phyloP scores from a whole-genome alignment of 2,888 invertebrate species.

The Ypsolopha scabrella region DNA sequence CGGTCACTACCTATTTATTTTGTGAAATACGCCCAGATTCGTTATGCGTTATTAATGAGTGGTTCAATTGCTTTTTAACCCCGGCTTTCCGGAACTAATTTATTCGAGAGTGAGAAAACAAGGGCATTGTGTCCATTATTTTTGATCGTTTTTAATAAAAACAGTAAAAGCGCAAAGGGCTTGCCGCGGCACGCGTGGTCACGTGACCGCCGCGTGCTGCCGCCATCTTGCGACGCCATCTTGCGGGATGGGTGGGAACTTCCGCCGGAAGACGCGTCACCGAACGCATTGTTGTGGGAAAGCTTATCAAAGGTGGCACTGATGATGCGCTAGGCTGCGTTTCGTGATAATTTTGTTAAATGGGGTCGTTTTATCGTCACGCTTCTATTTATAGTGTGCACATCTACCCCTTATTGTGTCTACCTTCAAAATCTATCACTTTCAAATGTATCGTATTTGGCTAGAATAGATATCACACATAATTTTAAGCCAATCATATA shows the following conservation, averaged over 20 bases:
- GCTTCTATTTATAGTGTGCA: too few species aligned
- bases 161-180: constrained; percentile 42
- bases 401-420: too few species aligned
- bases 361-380: too few species aligned
- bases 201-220: constrained; percentile 37
- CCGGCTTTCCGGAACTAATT: constrained; percentile 49
- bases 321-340: not conserved
- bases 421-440: too few species aligned
- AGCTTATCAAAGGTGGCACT: constrained; percentile 28
- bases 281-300: constrained; percentile 43
- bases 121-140: constrained; percentile 52
- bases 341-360: too few species aligned
- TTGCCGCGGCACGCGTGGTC: constrained; percentile 28
- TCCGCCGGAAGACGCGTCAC: constrained; percentile 44
- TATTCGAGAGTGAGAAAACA: constrained; percentile 53
- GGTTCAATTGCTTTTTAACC: constrained; percentile 65
- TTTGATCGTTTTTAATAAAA: constrained; percentile 62
- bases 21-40: not conserved
- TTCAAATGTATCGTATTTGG: too few species aligned
- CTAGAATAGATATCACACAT: too few species aligned
- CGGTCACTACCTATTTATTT: too few species aligned
- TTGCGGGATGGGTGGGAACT: constrained; percentile 60
- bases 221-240: constrained; percentile 41
- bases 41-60: constrained; percentile 46
- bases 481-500: too few species aligned